Percentiles rank a stretch among this genome's conserved stretches.
Evolutionary conservation across 1,140 invertebrate species (phyloP).

Genomic region (Platyscapa corneri): DNA sequence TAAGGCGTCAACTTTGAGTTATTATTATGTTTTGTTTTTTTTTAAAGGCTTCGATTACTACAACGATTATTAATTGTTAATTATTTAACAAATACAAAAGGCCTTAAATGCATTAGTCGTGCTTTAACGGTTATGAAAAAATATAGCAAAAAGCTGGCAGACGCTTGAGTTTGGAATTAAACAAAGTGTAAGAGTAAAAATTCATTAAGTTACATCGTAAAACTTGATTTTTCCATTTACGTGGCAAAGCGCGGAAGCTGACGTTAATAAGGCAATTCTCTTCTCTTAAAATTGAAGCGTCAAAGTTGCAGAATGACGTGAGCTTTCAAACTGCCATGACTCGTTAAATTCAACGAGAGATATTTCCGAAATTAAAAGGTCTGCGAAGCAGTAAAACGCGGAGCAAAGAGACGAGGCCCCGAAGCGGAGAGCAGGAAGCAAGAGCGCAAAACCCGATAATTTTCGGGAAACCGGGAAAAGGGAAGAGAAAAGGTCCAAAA

Average conservation of each 20-base stretch:
- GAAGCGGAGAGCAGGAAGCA: too few relatives aligned
- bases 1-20: too few relatives aligned
- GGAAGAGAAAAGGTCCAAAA: neutral
- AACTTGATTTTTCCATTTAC: neutral
- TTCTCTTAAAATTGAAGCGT: neutral
- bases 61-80: too few relatives aligned
- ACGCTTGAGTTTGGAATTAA: too few relatives aligned
- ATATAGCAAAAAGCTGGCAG: too few relatives aligned
- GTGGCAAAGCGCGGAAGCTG: neutral
- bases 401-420: neutral
- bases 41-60: too few relatives aligned
- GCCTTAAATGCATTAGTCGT: too few relatives aligned
- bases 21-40: too few relatives aligned
- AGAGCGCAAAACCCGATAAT: too few relatives aligned
- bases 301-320: neutral
- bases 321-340: neutral
- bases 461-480: neutral
- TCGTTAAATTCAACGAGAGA: neutral
- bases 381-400: neutral
- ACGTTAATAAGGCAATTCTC: neutral
- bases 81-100: too few relatives aligned
- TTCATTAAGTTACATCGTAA: neutral
- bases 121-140: too few relatives aligned
- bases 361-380: neutral
- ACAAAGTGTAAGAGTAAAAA: neutral